Percentiles rank a stretch among this genome's conserved stretches.
These are phyloP conservation scores for Epiblema foenella DNA, from an alignment of 2,888 invertebrate species.

Conservation along the genomic window DNA sequence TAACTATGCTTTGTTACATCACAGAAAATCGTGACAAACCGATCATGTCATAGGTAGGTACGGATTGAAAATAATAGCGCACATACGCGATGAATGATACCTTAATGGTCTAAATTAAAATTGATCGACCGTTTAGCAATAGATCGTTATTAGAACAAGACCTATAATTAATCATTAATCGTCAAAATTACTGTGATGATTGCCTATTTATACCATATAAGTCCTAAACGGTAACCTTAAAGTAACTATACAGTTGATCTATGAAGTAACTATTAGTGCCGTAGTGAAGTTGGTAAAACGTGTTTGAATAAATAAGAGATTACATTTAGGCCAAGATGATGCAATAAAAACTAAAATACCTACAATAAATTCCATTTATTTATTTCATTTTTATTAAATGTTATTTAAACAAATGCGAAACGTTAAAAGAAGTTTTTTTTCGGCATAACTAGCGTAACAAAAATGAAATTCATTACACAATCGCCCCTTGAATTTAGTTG, in stretches of 20 bases:
- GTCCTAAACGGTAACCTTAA: neutral
- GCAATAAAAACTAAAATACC: too few relatives aligned
- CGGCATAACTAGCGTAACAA: too few relatives aligned
- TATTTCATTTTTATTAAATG: too few relatives aligned
- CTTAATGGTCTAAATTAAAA: conserved; percentile 11
- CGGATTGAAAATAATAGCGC: conserved; percentile 1
- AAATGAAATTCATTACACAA: too few relatives aligned
- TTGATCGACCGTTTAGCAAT: conserved; percentile 11
- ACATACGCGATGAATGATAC: conserved; percentile 9
- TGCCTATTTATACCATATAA: neutral
- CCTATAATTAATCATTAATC: neutral
- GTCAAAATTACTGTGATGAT: neutral
- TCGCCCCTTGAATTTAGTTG: too few relatives aligned
- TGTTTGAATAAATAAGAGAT: too few relatives aligned
- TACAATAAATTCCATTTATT: too few relatives aligned
- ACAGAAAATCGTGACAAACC: conserved; percentile 33
- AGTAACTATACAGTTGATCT: neutral
- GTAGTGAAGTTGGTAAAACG: too few relatives aligned
- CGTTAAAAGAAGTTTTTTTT: too few relatives aligned
- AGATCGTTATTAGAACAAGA: neutral
- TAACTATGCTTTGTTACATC: conserved; percentile 41
- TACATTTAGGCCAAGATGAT: too few relatives aligned
- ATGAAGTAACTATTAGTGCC: too few relatives aligned
- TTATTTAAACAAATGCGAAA: too few relatives aligned
- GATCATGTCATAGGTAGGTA: conserved; percentile 26